Conservation (phyloP, 1,140 invertebrate genomes). For the Daktulosphaira vitifoliae region DNA sequence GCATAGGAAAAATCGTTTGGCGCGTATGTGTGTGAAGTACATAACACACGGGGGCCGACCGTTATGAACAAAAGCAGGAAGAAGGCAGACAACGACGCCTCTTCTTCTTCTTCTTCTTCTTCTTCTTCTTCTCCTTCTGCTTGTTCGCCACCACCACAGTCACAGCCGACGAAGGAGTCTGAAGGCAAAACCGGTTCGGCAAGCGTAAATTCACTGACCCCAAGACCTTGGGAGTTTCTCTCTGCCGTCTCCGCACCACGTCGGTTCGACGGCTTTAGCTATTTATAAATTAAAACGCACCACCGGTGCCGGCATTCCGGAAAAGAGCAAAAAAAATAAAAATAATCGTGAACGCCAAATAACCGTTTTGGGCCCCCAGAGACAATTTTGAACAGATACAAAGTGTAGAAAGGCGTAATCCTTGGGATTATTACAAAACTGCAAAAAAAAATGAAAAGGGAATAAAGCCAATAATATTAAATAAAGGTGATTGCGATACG, state of each 20-base stretch:
- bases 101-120: background rate
- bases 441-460: background rate
- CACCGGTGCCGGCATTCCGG: too few relatives aligned
- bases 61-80: conserved; percentile 33
- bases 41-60: background rate
- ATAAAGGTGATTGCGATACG: background rate
- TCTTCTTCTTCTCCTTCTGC: background rate
- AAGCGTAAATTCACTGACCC: conserved; percentile 32
- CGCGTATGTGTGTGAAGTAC: background rate
- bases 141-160: background rate
- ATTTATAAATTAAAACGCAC: conserved; percentile 1
- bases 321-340: background rate
- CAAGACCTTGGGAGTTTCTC: conserved; percentile 30
- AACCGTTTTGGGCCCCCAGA: background rate
- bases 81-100: background rate
- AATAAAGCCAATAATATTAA: conserved; percentile 2
- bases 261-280: background rate
- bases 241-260: background rate
- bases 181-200: conserved; percentile 25
- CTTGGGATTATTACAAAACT: conserved; percentile 7
- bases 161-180: background rate
- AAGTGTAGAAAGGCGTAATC: conserved; percentile 15
- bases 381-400: conserved; percentile 3
- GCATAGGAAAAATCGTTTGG: too few relatives aligned
- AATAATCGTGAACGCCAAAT: background rate